Base-by-base conservation (phyloP, 2,888 invertebrate genomes). In the Ophioninae sp. region DNA sequence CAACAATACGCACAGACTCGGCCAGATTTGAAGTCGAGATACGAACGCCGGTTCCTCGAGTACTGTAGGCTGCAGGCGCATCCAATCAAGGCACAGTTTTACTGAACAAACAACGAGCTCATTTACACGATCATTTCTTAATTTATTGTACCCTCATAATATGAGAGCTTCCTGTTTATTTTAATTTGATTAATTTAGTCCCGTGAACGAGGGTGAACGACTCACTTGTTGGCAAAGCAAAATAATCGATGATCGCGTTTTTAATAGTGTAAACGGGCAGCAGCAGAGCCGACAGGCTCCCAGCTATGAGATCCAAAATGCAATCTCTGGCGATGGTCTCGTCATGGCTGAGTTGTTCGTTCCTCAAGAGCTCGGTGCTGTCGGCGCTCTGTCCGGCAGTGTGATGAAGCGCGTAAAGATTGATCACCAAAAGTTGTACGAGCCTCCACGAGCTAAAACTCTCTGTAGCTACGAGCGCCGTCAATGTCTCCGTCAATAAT, bases 61-160 rank as follows among this genome's bases (percentile, higher is more conserved):
- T 83, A 94, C 93, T 63, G 93, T 92, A 17, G 95, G 94, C 85
- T 95, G 94, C 85, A 94, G 93, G 87, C 93, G 93, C 86, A 96
- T 93, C 96, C 97, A 97, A 89, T 96, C 95, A 90, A 97, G 93
- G 91, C 96, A 94, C 88, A 97, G 94, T 93, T 96, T 96, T 89
- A 97, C 96, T 96, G 93, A 22, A 94, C 91, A 30, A 75, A 51
- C 73, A 51, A 83, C 44, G 79, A 59, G 13, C 51, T 39, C 51
- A 17, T 6, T 51, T 51, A 17, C 17, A 10, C 13, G 13, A 17
- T 51, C 13, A 51, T 10, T 51, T 17, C 17, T 13, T 6, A 10
- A 0, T 17, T 51, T 51, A 51, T 51, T 51, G 51, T 13, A 13
- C 13, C 0, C 51, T 51, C 13, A 51, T 51, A 51, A 17, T 51